Evolutionary conservation across 2,113 vertebrate genomes (phyloP).

Genomic region (Ovis canadensis): DNA sequence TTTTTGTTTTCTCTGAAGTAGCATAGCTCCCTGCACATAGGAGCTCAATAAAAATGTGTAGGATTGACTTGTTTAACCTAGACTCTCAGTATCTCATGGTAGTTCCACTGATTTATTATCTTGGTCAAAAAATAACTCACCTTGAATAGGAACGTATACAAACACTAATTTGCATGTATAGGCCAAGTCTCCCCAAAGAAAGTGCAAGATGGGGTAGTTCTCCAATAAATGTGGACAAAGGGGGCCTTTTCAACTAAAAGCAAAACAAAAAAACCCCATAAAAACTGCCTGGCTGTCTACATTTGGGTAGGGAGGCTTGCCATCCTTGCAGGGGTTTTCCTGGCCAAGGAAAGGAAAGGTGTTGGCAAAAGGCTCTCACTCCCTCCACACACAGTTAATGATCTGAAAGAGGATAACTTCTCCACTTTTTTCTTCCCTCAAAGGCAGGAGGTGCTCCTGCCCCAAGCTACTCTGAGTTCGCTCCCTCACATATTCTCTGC

Average conservation of each 20-base stretch:
- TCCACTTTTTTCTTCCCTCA: not conserved
- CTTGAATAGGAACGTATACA: not conserved
- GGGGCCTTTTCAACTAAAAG: not conserved
- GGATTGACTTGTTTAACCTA: constrained; percentile 8
- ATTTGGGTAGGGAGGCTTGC: constrained; percentile 14
- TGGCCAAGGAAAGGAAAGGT: not conserved
- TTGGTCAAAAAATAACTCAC: constrained; percentile 12
- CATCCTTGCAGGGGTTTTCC: not conserved
- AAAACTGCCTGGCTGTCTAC: not conserved
- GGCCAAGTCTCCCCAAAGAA: not conserved
- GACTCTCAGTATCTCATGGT: not conserved
- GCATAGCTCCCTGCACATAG: not conserved
- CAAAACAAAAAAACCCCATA: not conserved
- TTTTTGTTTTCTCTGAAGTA: constrained; percentile 1
- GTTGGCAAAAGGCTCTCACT: not conserved
- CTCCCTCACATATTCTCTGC: not conserved
- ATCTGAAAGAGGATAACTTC: not conserved
- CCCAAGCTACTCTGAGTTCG: not conserved
- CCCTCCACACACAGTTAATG: not conserved
- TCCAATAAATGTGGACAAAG: not conserved
- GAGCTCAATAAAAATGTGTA: constrained; percentile 21
- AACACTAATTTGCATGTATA: constrained; percentile 3
- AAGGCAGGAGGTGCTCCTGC: not conserved
- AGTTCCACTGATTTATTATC: constrained; percentile 41
- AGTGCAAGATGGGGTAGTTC: not conserved